Evolutionary conservation across 1,140 invertebrate species (phyloP).

Genomic region (Sitobion miscanthi): DNA sequence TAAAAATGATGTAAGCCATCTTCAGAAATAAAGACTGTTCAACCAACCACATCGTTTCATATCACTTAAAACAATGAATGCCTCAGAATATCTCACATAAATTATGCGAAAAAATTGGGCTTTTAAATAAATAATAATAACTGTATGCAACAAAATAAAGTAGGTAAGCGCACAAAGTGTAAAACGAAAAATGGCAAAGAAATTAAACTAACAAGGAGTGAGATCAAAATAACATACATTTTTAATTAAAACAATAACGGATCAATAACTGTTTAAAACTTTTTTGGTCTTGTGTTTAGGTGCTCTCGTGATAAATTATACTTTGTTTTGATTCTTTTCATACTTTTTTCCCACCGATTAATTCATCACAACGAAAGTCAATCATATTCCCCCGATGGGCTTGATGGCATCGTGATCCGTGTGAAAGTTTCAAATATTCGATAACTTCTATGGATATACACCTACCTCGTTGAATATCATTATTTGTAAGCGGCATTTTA

Average conservation of each 20-base stretch:
- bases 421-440: constrained; percentile 14
- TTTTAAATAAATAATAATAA: background rate
- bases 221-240: background rate
- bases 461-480: constrained; percentile 31
- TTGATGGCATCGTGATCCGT: background rate
- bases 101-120: background rate
- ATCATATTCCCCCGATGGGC: background rate
- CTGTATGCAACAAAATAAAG: background rate
- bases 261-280: background rate
- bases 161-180: background rate
- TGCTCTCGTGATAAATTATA: background rate
- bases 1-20: too few species aligned
- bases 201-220: background rate
- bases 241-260: background rate
- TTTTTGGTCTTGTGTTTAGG: background rate
- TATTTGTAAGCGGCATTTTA: constrained; percentile 5
- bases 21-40: too few species aligned
- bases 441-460: constrained; percentile 22
- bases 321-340: background rate
- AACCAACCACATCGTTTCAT: too few species aligned
- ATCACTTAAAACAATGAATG: background rate
- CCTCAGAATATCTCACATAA: background rate
- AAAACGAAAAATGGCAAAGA: too few species aligned
- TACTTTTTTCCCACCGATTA: background rate
- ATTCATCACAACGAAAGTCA: background rate